phyloP scores from a whole-genome alignment of 2,888 invertebrate genomes.

The Xylocampa areola region DNA sequence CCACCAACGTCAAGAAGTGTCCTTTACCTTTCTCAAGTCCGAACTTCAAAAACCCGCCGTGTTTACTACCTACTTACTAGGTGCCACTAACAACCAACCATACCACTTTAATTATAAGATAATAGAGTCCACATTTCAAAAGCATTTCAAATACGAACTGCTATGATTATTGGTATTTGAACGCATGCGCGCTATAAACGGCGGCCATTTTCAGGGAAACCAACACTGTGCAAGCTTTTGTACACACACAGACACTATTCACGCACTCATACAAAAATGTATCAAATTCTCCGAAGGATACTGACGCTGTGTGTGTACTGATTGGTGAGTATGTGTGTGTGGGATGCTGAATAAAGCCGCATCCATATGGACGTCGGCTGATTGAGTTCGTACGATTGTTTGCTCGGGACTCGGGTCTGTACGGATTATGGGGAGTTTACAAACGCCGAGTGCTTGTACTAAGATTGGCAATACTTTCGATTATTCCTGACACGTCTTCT shows the following conservation, averaged over 20 bases:
- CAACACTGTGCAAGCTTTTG: conserved; percentile 64
- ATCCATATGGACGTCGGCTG: conserved; percentile 65
- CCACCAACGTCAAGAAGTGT: conserved; percentile 72
- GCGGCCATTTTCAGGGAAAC: conserved; percentile 86
- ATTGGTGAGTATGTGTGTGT: conserved; percentile 66
- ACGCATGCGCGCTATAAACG: conserved; percentile 77
- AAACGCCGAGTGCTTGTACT: conserved; percentile 49
- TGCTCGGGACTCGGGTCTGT: conserved; percentile 48
- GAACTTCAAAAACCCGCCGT: conserved; percentile 84
- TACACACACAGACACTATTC: conserved; percentile 47
- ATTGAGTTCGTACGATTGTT: conserved; percentile 66
- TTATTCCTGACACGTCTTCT: conserved; percentile 45
- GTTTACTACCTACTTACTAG: conserved; percentile 59
- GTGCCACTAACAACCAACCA: conserved; percentile 2
- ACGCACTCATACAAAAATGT: conserved; percentile 63
- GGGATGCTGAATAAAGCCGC: conserved; percentile 81
- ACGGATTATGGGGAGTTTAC: conserved; percentile 48
- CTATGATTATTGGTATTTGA: conserved; percentile 25
- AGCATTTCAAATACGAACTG: background rate
- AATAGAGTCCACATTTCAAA: conserved; percentile 50
- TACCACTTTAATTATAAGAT: conserved; percentile 4
- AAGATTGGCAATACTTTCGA: conserved; percentile 59
- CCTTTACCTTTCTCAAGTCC: conserved; percentile 85
- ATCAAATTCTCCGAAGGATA: conserved; percentile 73
- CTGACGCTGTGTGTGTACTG: conserved; percentile 55